Base-by-base conservation (phyloP, 2,113 vertebrate genomes). In the Dipodomys ordii region DNA sequence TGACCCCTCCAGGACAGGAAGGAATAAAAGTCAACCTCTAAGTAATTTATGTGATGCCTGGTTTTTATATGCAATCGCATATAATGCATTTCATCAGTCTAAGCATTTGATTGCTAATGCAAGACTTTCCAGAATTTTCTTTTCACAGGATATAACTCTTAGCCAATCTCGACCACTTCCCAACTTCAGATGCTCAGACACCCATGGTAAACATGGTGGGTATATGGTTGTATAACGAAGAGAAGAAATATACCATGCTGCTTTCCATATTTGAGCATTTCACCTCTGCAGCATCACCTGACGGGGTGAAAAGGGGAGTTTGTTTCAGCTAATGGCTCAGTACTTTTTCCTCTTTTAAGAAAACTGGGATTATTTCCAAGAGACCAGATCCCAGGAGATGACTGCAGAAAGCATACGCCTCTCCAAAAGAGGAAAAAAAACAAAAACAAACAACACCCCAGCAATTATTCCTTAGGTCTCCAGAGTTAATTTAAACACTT, bases 361-460 rank as follows among this genome's bases (percentile, higher is more conserved):
- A 68, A 92, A 94, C 19, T 87, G 82, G 20, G 53, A 92, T 39
- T 85, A 72, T 60, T 73, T 82, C 7, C 46, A 82, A 35, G 35
- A 90, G 23, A 53, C 4, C 4, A 77, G 23, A 77, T 57, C n/a
- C 30, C 15, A 77, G 25, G 62, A 16, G 18, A 94, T 46, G 65
- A 46, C 7, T 25, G 19, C 0, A 16, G 53, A 57, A 64, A 68
- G 62, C 60, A 27, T 0, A 20, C 53, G 3, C 10, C 16, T 3
- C n/a, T 92, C 25, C 27, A 6, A 92, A 87, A 93, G 85, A 86
- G 11, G 19, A 0, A 53, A 88, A 23, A 74, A 80, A 44, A 35
- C 25, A 69, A 57, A 79, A 69, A 11, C 25, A 20, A 35, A 27
- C 32, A 62, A 60, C 82, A 74, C 53, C 60, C 53, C 39, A 39